Conservation (phyloP, 2,113 vertebrate species). For the Cyprinus carpio region DNA sequence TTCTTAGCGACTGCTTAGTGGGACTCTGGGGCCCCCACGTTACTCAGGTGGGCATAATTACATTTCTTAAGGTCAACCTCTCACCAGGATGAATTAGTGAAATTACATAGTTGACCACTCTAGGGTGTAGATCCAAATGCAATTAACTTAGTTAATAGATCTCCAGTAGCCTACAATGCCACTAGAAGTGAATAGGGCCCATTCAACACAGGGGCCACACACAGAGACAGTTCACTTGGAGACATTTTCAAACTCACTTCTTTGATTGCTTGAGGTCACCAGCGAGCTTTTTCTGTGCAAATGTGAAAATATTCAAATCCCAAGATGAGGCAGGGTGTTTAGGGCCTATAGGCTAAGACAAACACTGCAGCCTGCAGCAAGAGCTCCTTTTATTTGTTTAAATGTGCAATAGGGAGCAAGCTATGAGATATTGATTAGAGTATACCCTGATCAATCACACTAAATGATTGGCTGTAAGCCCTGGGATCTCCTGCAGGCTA, state of each 20-base stretch:
- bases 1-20: constrained; percentile 74
- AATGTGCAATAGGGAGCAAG: constrained; percentile 60
- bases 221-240: constrained; percentile 33
- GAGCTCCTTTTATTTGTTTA: constrained; percentile 69
- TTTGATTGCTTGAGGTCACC: constrained; percentile 44
- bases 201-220: constrained; percentile 56
- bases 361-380: constrained; percentile 51
- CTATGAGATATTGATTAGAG: constrained; percentile 74
- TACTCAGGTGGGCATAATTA: constrained; percentile 83
- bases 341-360: constrained; percentile 36
- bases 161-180: constrained; percentile 63
- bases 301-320: constrained; percentile 35
- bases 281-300: constrained; percentile 25
- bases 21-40: constrained; percentile 74
- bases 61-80: constrained; percentile 83
- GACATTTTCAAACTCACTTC: constrained; percentile 44
- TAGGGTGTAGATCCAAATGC: constrained; percentile 76
- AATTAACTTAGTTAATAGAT: constrained; percentile 81
- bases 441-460: constrained; percentile 74
- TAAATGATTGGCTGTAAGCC: constrained; percentile 76
- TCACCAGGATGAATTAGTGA: constrained; percentile 81
- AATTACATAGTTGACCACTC: constrained; percentile 83
- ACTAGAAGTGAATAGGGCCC: constrained; percentile 61
- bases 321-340: constrained; percentile 22
- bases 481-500: constrained; percentile 62